Percentiles rank a stretch among this genome's conserved stretches.
These are phyloP conservation scores for Drosophila borborema DNA, from an alignment of 2,888 invertebrate species.

Conservation along the genomic window DNA sequence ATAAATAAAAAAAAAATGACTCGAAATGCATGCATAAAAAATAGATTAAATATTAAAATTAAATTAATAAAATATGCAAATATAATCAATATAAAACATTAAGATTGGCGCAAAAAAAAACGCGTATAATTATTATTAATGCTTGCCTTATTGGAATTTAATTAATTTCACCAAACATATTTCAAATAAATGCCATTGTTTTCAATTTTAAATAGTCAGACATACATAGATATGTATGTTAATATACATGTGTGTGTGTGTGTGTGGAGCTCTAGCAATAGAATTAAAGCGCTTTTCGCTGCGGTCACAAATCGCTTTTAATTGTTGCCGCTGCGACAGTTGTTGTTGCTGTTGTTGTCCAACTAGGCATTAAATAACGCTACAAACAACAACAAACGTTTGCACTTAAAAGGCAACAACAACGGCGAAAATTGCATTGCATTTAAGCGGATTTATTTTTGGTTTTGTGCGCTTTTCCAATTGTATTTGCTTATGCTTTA, in stretches of 20 bases:
- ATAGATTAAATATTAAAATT: conserved; percentile 26
- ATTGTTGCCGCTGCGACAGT: conserved; percentile 47
- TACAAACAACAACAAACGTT: conserved; percentile 17
- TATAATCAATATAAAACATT: conserved; percentile 22
- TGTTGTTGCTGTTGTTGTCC: conserved; percentile 5
- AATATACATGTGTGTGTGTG: not conserved
- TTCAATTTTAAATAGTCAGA: conserved; percentile 17
- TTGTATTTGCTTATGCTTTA: conserved; percentile 38
- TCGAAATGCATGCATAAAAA: not conserved
- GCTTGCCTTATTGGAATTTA: conserved; percentile 57
- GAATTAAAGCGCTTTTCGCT: conserved; percentile 62
- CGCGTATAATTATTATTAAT: conserved; percentile 63
- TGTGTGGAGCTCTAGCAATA: conserved; percentile 25
- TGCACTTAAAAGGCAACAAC: conserved; percentile 26
- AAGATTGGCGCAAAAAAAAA: not conserved
- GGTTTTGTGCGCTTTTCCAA: conserved; percentile 12
- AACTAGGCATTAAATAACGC: conserved; percentile 58
- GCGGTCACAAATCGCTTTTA: conserved; percentile 63
- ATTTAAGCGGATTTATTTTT: conserved; percentile 55
- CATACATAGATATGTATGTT: not conserved
- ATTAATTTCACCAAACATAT: conserved; percentile 63
- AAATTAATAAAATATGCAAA: conserved; percentile 37
- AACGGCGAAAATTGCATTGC: conserved; percentile 22
- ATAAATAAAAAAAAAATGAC: too few species aligned
- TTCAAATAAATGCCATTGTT: conserved; percentile 41